phyloP scores from a whole-genome alignment of 1,140 invertebrate species.

The Achatina immaculata region DNA sequence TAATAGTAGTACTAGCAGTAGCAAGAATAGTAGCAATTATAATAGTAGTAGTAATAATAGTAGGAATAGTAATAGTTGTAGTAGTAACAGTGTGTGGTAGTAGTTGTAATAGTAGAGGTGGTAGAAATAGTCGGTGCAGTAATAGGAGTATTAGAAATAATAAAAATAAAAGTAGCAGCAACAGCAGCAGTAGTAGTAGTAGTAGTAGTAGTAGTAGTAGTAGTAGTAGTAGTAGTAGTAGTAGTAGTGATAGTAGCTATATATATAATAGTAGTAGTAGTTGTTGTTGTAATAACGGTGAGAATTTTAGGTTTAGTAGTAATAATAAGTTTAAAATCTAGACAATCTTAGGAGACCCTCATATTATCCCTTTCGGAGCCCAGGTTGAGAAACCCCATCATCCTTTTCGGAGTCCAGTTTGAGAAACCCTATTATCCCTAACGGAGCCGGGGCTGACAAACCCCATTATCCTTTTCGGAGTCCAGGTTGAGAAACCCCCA shows the following conservation, averaged over 20 bases:
- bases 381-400: background rate
- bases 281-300: background rate
- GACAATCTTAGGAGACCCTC: background rate
- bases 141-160: background rate
- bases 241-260: constrained; percentile 25
- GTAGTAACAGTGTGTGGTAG: background rate
- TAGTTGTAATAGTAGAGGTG: background rate
- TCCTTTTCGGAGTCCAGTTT: background rate
- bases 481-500: background rate
- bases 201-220: constrained; percentile 16
- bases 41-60: no score
- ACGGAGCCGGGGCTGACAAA: background rate
- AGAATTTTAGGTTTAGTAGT: background rate
- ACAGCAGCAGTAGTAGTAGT: constrained; percentile 5
- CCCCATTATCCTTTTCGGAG: background rate
- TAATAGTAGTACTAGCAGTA: background rate
- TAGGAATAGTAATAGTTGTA: no score
- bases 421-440: background rate
- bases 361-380: background rate
- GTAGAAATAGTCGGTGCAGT: background rate
- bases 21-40: no score
- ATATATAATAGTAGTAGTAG: no score
- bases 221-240: constrained; percentile 15
- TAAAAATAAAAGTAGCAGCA: constrained; percentile 8
- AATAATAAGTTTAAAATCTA: background rate